Base-by-base conservation (phyloP, 2,113 vertebrate species). In the Steatornis caripensis region DNA sequence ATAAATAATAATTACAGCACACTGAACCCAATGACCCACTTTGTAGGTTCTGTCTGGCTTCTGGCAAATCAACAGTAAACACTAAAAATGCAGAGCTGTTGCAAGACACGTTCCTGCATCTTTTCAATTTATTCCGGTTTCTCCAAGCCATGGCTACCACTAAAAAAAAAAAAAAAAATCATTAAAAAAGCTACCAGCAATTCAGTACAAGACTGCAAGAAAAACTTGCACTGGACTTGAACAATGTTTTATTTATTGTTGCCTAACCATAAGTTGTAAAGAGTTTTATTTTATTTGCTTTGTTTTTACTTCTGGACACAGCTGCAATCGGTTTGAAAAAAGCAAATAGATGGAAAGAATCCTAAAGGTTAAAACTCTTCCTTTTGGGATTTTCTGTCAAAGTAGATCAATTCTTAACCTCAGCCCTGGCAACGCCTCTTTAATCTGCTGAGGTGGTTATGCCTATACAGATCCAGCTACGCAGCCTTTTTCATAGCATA, bases 331-430 rank as follows among this genome's bases (percentile, higher is more conserved):
- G 85, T 92, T 88, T 78, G 72, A 90, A 92, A 69, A 78, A 91
- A 70, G 55, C 64, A 93, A 96, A 94, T 58, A 88, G 93, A 95
- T 48, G 81, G 84, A 93, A 94, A 93, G 87, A 91, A 96, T 95
- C 90, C 60, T 86, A 94, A 94, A 96, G 95, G 97, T 95, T 97
- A 95, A 87, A 94, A 77, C 53, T 53, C 79, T 86, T 83, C 71
- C 87, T 96, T 87, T 94, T 70, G 93, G 95, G 89, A 94, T 93
- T 94, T 95, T 93, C 75, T 96, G 89, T 95, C 97, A 83, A 93
- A 92, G 70, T 2, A 91, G 87, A 97, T 97, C 81, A 95, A 91
- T 93, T 94, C 43, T 72, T 89, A 95, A 92, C 58, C 77, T 94
- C 70, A 72, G 74, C 58, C 70, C 70, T 62, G 54, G 84, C 93